phyloP scores from a whole-genome alignment of 2,888 invertebrate species.

The Nymphalis urticae region DNA sequence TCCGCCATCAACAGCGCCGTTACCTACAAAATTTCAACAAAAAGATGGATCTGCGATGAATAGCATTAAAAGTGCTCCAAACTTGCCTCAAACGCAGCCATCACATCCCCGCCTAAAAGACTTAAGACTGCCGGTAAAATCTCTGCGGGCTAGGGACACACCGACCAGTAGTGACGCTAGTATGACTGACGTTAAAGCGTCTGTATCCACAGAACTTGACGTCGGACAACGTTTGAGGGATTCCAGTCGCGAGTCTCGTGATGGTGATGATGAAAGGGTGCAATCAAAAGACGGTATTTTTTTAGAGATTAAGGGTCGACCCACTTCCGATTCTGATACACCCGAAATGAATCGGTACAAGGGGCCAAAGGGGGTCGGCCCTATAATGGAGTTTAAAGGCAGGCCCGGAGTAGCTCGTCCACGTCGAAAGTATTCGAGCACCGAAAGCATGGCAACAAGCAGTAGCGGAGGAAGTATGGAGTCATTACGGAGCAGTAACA shows the following conservation, averaged over 20 bases:
- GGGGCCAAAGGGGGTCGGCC: conserved; percentile 81
- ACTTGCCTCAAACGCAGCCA: conserved; percentile 85
- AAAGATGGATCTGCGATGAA: conserved; percentile 87
- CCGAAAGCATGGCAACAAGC: conserved; percentile 93
- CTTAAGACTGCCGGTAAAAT: conserved; percentile 87
- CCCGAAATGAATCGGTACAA: conserved; percentile 80
- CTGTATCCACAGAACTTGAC: conserved; percentile 70
- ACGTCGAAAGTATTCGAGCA: conserved; percentile 86
- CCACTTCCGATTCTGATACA: conserved; percentile 81
- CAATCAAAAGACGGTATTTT: conserved; percentile 86
- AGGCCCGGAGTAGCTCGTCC: conserved; percentile 78
- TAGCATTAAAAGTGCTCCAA: conserved; percentile 91
- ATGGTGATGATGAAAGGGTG: conserved; percentile 87
- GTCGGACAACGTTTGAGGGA: conserved; percentile 77
- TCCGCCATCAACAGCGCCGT: conserved; percentile 91
- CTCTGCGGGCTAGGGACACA: conserved; percentile 83
- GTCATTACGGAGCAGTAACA: conserved; percentile 91
- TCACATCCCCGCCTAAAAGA: conserved; percentile 87
- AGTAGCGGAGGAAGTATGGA: conserved; percentile 95
- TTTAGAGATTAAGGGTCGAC: conserved; percentile 88
- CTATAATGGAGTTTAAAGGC: conserved; percentile 84
- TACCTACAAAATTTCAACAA: conserved; percentile 90
- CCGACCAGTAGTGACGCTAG: conserved; percentile 84
- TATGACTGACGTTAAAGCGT: conserved; percentile 83
- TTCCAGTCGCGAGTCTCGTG: conserved; percentile 80